Percentiles rank a stretch among this genome's conserved stretches.
These are phyloP conservation scores for Aethina tumida DNA, from an alignment of 1,140 invertebrate species.

Conservation along the genomic window DNA sequence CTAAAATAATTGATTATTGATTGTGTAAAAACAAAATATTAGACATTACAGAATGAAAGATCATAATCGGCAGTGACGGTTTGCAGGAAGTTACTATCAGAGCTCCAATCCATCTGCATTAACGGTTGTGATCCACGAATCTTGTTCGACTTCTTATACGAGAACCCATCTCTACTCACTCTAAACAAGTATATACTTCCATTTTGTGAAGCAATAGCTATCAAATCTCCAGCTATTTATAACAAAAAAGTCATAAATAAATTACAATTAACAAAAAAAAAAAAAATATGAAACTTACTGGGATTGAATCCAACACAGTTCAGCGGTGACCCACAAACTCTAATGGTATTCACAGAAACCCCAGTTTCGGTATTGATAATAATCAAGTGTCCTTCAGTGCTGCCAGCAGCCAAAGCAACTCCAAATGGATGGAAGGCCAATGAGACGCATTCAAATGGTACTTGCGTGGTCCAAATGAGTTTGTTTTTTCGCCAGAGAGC, in stretches of 20 bases:
- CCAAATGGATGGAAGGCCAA: slow-evolving; percentile 82
- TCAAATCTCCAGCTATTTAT: slow-evolving; percentile 68
- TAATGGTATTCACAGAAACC: slow-evolving; percentile 66
- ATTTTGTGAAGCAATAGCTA: slow-evolving; percentile 86
- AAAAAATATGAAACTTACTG: slow-evolving; percentile 44
- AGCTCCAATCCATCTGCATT: slow-evolving; percentile 83
- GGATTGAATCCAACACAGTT: slow-evolving; percentile 80
- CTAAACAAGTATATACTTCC: slow-evolving; percentile 77
- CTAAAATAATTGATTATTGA: slow-evolving; percentile 52
- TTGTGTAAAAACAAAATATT: not conserved
- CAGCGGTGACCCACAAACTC: slow-evolving; percentile 75
- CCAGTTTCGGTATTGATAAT: slow-evolving; percentile 77
- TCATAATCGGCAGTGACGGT: slow-evolving; percentile 90
- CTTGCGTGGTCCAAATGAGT: slow-evolving; percentile 78
- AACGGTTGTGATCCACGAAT: slow-evolving; percentile 73
- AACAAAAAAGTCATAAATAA: not conserved
- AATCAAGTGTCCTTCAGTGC: slow-evolving; percentile 76
- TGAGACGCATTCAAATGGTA: slow-evolving; percentile 72
- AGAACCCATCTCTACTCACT: slow-evolving; percentile 75
- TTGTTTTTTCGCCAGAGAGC: slow-evolving; percentile 82
- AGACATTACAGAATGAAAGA: slow-evolving; percentile 73
- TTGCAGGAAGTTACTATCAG: slow-evolving; percentile 75
- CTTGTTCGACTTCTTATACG: slow-evolving; percentile 80
- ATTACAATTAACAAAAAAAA: not conserved
- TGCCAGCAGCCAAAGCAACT: slow-evolving; percentile 75